Percentiles rank a stretch among this genome's conserved stretches.
phyloP scores from a whole-genome alignment of 2,888 invertebrate genomes.

The Acutogordius australiensis region DNA sequence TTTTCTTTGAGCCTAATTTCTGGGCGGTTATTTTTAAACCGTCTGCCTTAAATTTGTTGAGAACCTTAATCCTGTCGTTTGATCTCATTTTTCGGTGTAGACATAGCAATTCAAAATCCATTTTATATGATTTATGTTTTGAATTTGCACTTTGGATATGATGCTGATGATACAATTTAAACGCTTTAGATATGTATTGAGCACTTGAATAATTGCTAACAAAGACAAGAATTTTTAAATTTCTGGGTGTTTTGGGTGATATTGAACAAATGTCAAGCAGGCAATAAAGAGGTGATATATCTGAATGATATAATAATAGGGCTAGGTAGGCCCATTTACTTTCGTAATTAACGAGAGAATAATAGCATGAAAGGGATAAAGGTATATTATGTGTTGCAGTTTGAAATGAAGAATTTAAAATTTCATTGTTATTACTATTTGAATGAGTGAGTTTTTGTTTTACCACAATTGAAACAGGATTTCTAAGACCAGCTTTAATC shows the following conservation, averaged over 20 bases:
- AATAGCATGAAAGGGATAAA: neutral
- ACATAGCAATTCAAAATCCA: neutral
- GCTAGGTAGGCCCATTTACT: neutral
- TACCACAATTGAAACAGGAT: constrained; percentile 17
- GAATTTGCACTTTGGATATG: too few relatives aligned
- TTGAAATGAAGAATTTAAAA: neutral
- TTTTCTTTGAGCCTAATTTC: too few relatives aligned
- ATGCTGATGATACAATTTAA: constrained; percentile 2
- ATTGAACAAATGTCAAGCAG: too few relatives aligned
- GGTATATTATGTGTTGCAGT: neutral
- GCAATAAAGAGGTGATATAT: neutral
- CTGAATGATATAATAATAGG: neutral
- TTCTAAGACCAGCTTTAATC: constrained; percentile 45
- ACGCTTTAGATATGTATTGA: neutral
- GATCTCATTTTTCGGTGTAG: constrained; percentile 6
- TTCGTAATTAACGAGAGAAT: neutral
- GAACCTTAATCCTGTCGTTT: neutral
- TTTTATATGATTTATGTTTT: neutral
- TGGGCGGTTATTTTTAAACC: too few relatives aligned
- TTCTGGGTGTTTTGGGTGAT: too few relatives aligned
- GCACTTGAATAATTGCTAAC: neutral
- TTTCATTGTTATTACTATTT: neutral
- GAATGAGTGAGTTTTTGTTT: neutral
- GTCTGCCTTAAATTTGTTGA: neutral
- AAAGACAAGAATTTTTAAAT: neutral